A percentile compares a stretch with the other conserved stretches of the same genome.
phyloP scores from a whole-genome alignment of 2,888 invertebrate genomes.

The Lamellibrachia satsuma region DNA sequence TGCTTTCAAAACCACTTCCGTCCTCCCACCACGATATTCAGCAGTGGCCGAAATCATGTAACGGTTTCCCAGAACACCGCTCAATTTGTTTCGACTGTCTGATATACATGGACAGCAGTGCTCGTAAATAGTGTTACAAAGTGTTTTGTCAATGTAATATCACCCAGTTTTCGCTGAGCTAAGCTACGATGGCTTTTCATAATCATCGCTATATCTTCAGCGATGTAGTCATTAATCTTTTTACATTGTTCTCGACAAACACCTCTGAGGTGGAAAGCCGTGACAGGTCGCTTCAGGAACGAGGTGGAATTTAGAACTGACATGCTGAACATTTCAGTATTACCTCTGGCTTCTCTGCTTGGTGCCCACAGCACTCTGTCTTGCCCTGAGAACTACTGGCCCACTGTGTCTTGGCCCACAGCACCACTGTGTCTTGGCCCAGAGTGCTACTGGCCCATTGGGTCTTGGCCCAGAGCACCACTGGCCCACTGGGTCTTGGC shows the following conservation, averaged over 20 bases:
- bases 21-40: not conserved
- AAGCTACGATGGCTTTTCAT: not conserved
- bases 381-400: not conserved
- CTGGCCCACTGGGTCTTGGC: not conserved
- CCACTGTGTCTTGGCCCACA: not conserved
- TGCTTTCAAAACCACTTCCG: conserved; percentile 10
- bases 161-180: not conserved
- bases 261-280: not conserved
- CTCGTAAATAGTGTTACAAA: not conserved
- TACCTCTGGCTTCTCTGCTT: no score
- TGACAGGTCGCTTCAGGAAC: not conserved
- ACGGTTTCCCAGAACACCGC: not conserved
- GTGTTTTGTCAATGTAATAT: not conserved
- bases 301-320: not conserved
- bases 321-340: not conserved
- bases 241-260: not conserved
- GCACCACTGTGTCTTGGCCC: not conserved
- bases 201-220: not conserved
- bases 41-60: not conserved
- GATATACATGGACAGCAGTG: not conserved
- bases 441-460: not conserved
- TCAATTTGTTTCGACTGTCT: not conserved
- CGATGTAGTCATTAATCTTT: not conserved
- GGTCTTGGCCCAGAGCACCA: not conserved
- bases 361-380: no score